Evolutionary conservation across 2,113 vertebrate genomes (phyloP), one percentile per base, ranked within the genome.

Genomic region (Spermophilus dauricus): DNA sequence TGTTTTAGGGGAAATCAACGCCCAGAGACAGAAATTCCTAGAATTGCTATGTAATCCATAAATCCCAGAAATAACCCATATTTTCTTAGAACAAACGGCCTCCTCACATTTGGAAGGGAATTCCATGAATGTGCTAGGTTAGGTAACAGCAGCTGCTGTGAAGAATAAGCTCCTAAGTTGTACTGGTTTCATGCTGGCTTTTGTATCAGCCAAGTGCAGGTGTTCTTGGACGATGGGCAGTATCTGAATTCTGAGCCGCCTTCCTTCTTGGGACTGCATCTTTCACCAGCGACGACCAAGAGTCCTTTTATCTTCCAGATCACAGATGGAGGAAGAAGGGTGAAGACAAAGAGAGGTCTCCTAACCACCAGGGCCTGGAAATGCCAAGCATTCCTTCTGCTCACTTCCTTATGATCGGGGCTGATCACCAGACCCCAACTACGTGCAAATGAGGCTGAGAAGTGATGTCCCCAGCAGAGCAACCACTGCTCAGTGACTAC

Each of bases 141-240:
- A 65, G 30, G 28, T 14, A n/a, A 17, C 7, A 4, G 0, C 8
- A 17, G 20, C 4, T 20, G 30, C 56, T 63, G 7, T 34, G 2
- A 34, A 6, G 87, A 53, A 45, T 2, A 26, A 67, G 14, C 1
- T 18, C 72, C 20, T 22, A 0, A 1, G 17, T 11, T 5, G 5
- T 8, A 4, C 34, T 1, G 39, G 63, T 14, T 4, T 8, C 3
- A 18, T 12, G 6, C 17, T 14, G 16, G 28, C 11, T 32, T 4
- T 0, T 9, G 0, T 1, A 0, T 26, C 22, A 4, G 70, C 1
- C 32, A 28, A 45, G 26, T 0, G 0, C 1, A 0, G 4, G 20
- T 14, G 77, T 7, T 30, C 20, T 9, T 3, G 58, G 12, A 2
- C 26, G 6, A 2, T 4, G 53, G 9, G 12, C 9, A 20, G 58